Percentiles rank a stretch among this genome's conserved stretches.
Conservation (phyloP, 2,113 vertebrate genomes). For the Tetrao urogallus region DNA sequence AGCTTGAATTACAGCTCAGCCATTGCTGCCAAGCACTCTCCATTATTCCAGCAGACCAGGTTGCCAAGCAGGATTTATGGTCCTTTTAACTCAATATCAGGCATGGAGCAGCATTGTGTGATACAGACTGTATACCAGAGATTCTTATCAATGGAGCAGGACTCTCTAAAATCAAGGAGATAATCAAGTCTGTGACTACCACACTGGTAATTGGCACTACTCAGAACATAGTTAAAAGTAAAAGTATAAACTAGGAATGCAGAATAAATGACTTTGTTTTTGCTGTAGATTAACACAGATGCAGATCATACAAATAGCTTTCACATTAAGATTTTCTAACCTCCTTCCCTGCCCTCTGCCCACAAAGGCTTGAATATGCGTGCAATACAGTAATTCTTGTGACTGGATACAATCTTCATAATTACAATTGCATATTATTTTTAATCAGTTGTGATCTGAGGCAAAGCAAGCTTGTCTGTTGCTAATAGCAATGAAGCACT, state of each 20-base stretch:
- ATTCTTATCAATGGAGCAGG: slow-evolving; percentile 83
- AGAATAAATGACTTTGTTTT: slow-evolving; percentile 48
- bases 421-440: slow-evolving; percentile 64
- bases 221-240: slow-evolving; percentile 47
- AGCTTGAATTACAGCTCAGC: slow-evolving; percentile 82
- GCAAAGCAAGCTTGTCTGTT: slow-evolving; percentile 54
- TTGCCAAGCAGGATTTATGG: slow-evolving; percentile 79
- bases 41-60: slow-evolving; percentile 73
- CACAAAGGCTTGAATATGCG: slow-evolving; percentile 15
- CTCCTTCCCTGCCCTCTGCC: background rate
- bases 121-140: slow-evolving; percentile 75
- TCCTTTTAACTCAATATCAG: slow-evolving; percentile 76
- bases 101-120: slow-evolving; percentile 75
- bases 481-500: slow-evolving; percentile 39
- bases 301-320: slow-evolving; percentile 32
- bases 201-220: slow-evolving; percentile 74
- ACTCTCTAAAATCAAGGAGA: slow-evolving; percentile 82
- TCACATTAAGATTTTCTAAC: slow-evolving; percentile 31
- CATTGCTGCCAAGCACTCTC: slow-evolving; percentile 76
- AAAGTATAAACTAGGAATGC: slow-evolving; percentile 17
- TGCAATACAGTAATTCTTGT: slow-evolving; percentile 37
- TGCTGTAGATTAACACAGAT: background rate
- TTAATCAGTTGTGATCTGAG: slow-evolving; percentile 62
- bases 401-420: slow-evolving; percentile 58
- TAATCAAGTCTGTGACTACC: slow-evolving; percentile 86